Evolutionary conservation across 2,888 invertebrate genomes (phyloP), one percentile per base, ranked within the genome.

Genomic region (Acanthosepion pharaonis): DNA sequence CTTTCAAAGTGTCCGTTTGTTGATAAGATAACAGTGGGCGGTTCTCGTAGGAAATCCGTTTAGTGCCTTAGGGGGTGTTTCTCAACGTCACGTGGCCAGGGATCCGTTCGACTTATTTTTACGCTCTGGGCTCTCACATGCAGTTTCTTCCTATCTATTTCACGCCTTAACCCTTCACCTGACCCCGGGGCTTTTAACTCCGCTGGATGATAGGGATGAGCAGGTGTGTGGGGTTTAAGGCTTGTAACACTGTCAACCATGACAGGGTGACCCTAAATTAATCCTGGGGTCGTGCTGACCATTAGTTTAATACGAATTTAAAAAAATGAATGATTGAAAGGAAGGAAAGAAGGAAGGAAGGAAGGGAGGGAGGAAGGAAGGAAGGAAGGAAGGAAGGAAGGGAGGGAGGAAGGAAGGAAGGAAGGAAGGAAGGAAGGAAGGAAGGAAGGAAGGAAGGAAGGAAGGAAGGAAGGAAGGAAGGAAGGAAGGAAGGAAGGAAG

Each of bases 81-180:
- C n/a, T 78, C n/a, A n/a, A n/a, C n/a, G 78, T 78, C 78, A 78
- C 78, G 78, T 78, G 78, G 78, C 11, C 78, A 78, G 78, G 78
- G 78, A 78, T 78, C 78, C 78, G n/a, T 78, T 78, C 78, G 78
- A 33, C 78, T 78, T 78, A n/a, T 78, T 78, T 78, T n/a, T 33
- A 15, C 78, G 78, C 78, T 33, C 78, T 78, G 78, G 78, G 78
- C n/a, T 33, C 78, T 33, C 15, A 33, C 78, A 11, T 33, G 78
- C 78, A n/a, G 78, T 15, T 11, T 33, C n/a, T 78, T n/a, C n/a
- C 78, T 78, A 78, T 78, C 78, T 78, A 78, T 78, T 78, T 78
- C 78, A 78, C 78, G n/a, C 78, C 78, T 15, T 33, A n/a, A 11
- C 78, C n/a, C 78, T 78, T 78, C 33, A n/a, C n/a, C 78, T 78